Evolutionary conservation across 2,113 vertebrate genomes (phyloP).

Genomic region (Stictonetta naevosa): DNA sequence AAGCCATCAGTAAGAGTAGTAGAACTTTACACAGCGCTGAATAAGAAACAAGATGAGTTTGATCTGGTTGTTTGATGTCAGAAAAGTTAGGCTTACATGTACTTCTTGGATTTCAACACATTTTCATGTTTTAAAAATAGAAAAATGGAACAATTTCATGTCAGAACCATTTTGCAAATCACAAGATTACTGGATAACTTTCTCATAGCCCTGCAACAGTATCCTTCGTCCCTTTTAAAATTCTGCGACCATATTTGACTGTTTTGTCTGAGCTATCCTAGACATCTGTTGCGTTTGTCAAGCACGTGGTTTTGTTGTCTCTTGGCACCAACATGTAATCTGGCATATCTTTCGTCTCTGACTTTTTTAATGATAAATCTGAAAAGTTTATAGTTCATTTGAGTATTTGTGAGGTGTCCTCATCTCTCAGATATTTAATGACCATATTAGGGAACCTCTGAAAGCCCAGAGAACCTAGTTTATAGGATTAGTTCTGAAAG

Average conservation of each 20-base stretch:
- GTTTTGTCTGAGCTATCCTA: background rate
- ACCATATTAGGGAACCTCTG: slow-evolving; percentile 64
- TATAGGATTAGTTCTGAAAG: slow-evolving; percentile 13
- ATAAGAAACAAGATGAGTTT: background rate
- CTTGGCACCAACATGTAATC: background rate
- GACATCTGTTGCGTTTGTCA: background rate
- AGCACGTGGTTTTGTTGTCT: background rate
- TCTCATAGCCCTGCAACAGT: background rate
- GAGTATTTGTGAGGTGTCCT: slow-evolving; percentile 42
- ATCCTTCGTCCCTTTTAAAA: background rate
- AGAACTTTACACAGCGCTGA: background rate
- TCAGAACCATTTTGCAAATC: background rate
- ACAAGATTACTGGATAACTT: background rate
- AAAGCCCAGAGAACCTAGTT: slow-evolving; percentile 19
- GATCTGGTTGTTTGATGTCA: background rate
- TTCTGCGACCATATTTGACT: slow-evolving; percentile 24
- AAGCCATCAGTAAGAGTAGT: background rate
- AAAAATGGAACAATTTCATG: background rate
- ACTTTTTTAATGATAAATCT: background rate
- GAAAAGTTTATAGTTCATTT: slow-evolving; percentile 34
- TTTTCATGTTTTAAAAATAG: background rate
- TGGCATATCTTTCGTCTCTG: slow-evolving; percentile 1
- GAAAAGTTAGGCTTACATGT: background rate
- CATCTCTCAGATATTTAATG: slow-evolving; percentile 57
- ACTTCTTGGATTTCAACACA: background rate